A percentile compares a stretch with the other conserved stretches of the same genome.
These are phyloP conservation scores for Onthophagus taurus DNA, from an alignment of 1,140 invertebrate genomes.

Conservation along the genomic window DNA sequence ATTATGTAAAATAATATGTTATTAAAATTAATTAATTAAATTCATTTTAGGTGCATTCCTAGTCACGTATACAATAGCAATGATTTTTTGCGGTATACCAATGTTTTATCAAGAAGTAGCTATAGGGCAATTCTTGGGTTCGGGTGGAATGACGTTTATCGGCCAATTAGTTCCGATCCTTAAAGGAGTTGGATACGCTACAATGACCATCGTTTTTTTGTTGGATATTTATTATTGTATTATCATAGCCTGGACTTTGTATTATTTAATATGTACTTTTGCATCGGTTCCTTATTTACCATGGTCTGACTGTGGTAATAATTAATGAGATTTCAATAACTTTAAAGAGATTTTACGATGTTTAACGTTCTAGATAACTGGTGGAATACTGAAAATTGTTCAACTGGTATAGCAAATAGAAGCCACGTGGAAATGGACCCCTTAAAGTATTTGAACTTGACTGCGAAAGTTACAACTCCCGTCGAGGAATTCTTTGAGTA, in stretches of 20 bases:
- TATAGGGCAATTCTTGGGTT: conserved; percentile 52
- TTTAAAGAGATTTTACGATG: background rate
- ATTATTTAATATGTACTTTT: conserved; percentile 50
- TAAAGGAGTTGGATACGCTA: conserved; percentile 61
- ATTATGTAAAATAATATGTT: conserved; percentile 1
- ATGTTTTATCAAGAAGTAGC: conserved; percentile 70
- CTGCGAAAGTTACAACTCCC: conserved; percentile 37
- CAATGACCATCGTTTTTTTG: conserved; percentile 58
- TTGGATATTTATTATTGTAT: conserved; percentile 57
- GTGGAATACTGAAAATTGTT: conserved; percentile 48
- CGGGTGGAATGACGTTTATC: conserved; percentile 52
- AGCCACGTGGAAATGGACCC: background rate
- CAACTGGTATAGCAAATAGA: conserved; percentile 18
- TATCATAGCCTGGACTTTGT: conserved; percentile 54
- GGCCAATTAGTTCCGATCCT: conserved; percentile 51
- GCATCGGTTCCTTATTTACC: conserved; percentile 40
- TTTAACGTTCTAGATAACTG: conserved; percentile 41
- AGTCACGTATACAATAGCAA: conserved; percentile 59
- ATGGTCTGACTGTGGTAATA: conserved; percentile 49
- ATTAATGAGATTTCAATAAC: background rate
- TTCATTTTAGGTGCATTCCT: conserved; percentile 48
- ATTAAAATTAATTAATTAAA: conserved; percentile 4
- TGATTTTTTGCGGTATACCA: conserved; percentile 64
- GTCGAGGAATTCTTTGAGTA: conserved; percentile 59
- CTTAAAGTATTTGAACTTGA: conserved; percentile 11